Evolutionary conservation across 2,888 invertebrate species (phyloP), one percentile per base, ranked within the genome.

Genomic region (Steinernema scapterisci): DNA sequence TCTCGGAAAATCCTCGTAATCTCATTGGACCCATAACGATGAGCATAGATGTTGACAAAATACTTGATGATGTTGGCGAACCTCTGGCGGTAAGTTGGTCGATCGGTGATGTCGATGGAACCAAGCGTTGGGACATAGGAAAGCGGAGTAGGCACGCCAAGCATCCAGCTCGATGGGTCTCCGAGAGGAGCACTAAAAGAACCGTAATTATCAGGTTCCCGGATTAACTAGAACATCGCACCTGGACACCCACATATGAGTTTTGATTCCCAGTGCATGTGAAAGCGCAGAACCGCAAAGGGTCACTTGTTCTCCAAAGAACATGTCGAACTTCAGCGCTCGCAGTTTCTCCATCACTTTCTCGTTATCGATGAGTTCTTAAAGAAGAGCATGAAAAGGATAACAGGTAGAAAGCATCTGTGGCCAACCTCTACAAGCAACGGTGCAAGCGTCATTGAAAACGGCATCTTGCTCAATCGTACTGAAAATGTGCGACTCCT

Each of bases 1-100:
- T 43, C 21, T 7, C 72, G 71, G 56, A 74, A 75, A 13, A 48
- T 19, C 13, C 74, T 11, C 43, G 25, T 75, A 0, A 75, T 13
- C 0, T 74, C 44, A 11, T 25, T n/a, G 13, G 54, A 52, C 1
- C 75, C 75, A n/a, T 75, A 72, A 6, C 72, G 75, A 25, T 63
- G 31, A 16, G 19, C 2, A 7, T 27, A 25, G 31, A 31, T n/a
- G 31, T 63, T 31, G 7, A 16, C 31, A 7, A 63, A 6, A 27
- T 31, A 63, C 7, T 5, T 25, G 27, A 31, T 31, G 16, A 63
- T 63, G 63, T 63, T 63, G 27, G 25, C 27, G 1, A 63, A 9
- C 19, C 63, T 1, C 19, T 63, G 31, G 1, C 25, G 1, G 63
- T 63, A 63, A 3, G 5, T 63, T n/a, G 63, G 63, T 63, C 31